Conservation (phyloP, 2,888 invertebrate genomes). For the Dusona sp. region DNA sequence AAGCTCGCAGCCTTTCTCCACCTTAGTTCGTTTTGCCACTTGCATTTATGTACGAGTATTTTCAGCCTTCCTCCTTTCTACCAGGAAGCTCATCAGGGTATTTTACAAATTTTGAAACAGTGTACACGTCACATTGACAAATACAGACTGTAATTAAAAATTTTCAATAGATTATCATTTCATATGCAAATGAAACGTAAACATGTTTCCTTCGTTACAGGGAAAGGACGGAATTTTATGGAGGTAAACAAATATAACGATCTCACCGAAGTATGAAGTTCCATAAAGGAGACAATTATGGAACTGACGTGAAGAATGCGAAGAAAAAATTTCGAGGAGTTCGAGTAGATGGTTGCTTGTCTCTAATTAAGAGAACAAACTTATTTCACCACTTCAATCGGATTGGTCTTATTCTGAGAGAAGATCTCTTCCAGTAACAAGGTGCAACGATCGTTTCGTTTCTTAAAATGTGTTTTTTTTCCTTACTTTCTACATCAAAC, state of each 20-base stretch:
- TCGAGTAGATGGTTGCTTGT: conserved; percentile 9
- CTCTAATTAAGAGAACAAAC: conserved; percentile 51
- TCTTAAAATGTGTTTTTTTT: not conserved
- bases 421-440: conserved; percentile 40
- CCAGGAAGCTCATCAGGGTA: not conserved
- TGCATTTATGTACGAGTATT: not conserved
- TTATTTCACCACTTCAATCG: conserved; percentile 43
- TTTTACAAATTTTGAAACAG: not conserved
- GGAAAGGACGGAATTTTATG: not conserved
- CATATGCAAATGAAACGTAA: not conserved
- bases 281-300: not conserved
- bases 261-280: not conserved
- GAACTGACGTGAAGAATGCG: not conserved
- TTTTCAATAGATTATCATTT: not conserved
- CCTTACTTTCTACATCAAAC: conserved; percentile 18
- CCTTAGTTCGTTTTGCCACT: not conserved
- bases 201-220: not conserved
- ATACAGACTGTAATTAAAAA: not conserved
- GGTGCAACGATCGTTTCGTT: conserved; percentile 46
- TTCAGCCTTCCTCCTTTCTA: not conserved
- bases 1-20: not conserved
- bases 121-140: no score
- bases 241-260: not conserved
- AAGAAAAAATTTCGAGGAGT: conserved; percentile 22
- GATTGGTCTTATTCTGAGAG: not conserved